Base-by-base conservation (phyloP, 2,797 vertebrate genomes). In the Sphenodon punctatus region DNA sequence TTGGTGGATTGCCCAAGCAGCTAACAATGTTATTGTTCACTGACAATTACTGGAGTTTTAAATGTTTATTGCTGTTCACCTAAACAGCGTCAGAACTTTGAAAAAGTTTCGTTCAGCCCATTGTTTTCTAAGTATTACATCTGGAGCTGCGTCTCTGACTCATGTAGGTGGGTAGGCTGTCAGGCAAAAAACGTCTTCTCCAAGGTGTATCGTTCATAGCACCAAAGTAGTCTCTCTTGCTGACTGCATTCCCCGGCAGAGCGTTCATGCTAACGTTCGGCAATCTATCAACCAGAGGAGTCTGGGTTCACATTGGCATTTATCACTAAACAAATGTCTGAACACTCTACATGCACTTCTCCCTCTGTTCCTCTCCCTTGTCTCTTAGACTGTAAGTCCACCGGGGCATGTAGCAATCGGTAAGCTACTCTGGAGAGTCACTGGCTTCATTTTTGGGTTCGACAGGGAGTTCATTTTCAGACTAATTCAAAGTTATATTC, bases 11-110 rank as follows among this genome's bases (percentile, higher is more conserved):
- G 86, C 78, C 89, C 89, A 90, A 82, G 61, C 84, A 92, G 67
- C 42, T 75, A 87, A 86, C 83, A 82, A 42, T 34, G 56, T 74
- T 46, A 82, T 70, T 92, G 71, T 88, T 90, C 84, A 74, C 68
- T 75, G 83, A 79, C 84, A 86, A 93, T 90, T 90, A 84, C 73
- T 70, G 55, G 63, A 78, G 78, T 41, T 51, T 75, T 39, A 70
- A 61, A 73, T 60, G 8, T 43, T 68, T 48, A 67, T 63, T 84
- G 67, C 55, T 42, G 66, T 55, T 86, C 61, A 75, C 25, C 76
- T 53, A 51, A 72, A 38, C 20, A 36, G n/a, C 63, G 39, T 77
- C 67, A 43, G 22, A 74, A 82, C 63, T 80, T 74, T 6, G 30
- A 58, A 7, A 1, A 73, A 74, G 36, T 61, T 70, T 16, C 2